Base-by-base conservation (phyloP, 2,888 invertebrate species). In the Nesidiocoris tenuis region DNA sequence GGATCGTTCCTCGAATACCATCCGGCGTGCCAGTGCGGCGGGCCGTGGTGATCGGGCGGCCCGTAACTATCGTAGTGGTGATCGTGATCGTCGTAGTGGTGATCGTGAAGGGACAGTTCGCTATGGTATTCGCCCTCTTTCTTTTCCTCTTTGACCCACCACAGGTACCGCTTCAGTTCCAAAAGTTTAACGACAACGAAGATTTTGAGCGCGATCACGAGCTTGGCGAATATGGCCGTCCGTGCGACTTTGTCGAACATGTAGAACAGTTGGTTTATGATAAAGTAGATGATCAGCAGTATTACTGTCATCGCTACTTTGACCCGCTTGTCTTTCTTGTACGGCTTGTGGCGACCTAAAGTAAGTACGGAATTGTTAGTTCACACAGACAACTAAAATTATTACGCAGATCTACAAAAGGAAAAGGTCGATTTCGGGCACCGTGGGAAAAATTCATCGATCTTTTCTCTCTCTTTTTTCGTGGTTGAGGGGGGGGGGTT, bases 161-260 rank as follows among this genome's bases (percentile, higher is more conserved):
- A 79, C 68, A 79, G 67, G 63, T 79, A 79, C 25, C 79, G 77
- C 68, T 79, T 79, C 70, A 79, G 74, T 63, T 79, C 79, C 66
- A 79, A 68, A 22, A 78, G 59, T 67, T 79, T 79, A 21, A 79
- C 77, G 39, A 79, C 70, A 7, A 79, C 75, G 77, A 75, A 79
- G 75, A 78, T 71, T 76, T 79, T 79, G 74, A 78, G 74, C 25
- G 77, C 76, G 21, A 79, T 56, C 39, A 77, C 74, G 59, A 79
- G 70, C 65, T 77, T 77, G 56, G 79, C 79, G 76, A 79, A 79
- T 16, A 79, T 78, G 24, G 74, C 75, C 57, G 79, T 79, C 65
- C 79, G 61, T 17, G 76, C 79, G 61, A 79, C 72, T 59, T 79
- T 77, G 77, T 79, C 79, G 75, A 79, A 78, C 79, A 79, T 78